Conservation (phyloP, 1,140 invertebrate species). For the Grapholita molesta region DNA sequence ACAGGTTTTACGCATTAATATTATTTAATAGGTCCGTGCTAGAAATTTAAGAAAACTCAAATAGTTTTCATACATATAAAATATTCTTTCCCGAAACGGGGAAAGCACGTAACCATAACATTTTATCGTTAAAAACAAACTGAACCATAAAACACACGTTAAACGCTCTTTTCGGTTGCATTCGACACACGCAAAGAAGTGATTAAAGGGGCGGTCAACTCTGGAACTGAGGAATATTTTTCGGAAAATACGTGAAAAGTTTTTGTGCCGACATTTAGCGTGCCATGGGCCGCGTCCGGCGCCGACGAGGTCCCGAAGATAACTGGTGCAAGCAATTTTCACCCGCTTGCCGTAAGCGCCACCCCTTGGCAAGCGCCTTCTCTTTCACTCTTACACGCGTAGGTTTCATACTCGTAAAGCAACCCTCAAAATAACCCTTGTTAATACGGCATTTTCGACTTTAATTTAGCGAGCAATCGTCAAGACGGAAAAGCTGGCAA, state of each 20-base stretch:
- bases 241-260: slow-evolving; percentile 69
- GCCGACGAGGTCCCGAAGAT: slow-evolving; percentile 30
- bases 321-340: slow-evolving; percentile 56
- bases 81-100: background rate
- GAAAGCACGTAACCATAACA: slow-evolving; percentile 2
- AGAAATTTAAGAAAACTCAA: background rate
- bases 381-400: slow-evolving; percentile 40
- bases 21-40: background rate
- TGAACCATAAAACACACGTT: slow-evolving; percentile 48
- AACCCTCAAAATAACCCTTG: slow-evolving; percentile 43
- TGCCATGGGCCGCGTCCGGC: slow-evolving; percentile 36
- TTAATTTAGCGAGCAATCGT: background rate
- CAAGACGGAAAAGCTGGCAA: background rate
- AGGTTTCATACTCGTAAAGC: slow-evolving; percentile 44
- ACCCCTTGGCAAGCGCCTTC: slow-evolving; percentile 52
- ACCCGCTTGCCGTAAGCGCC: slow-evolving; percentile 38
- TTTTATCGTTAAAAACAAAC: slow-evolving; percentile 17
- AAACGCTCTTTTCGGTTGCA: slow-evolving; percentile 55
- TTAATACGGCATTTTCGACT: slow-evolving; percentile 36
- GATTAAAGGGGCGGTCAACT: slow-evolving; percentile 57
- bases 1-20: background rate
- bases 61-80: background rate
- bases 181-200: slow-evolving; percentile 65
- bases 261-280: slow-evolving; percentile 32
- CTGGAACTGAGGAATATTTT: slow-evolving; percentile 43